Evolutionary conservation across 2,797 vertebrate species (phyloP), one percentile per base, ranked within the genome.

Genomic region (Eremophila alpestris): DNA sequence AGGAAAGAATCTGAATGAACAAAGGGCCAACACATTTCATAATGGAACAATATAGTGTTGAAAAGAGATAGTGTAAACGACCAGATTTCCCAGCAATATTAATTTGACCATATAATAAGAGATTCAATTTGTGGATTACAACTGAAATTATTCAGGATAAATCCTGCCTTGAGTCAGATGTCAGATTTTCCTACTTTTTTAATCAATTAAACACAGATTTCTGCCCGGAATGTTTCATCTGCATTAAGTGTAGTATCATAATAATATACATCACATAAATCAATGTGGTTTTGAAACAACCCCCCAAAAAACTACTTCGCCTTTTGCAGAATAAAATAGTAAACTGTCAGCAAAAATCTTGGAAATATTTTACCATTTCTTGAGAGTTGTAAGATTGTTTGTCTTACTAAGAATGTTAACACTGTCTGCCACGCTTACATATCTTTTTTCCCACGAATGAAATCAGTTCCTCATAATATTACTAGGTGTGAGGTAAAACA

Each of bases 281-380:
- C 9, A 45, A 5, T 58, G 5, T 38, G 8, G 20, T 65, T 81
- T 78, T 55, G 27, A 76, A 93, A 89, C 7, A 77, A 19, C 3
- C 3, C 2, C 11, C 11, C 4, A 23, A 27, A 78, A 38, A 3
- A 4, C 9, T 9, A 2, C 19, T 60, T 79, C 5, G 1, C 5
- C 11, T 70, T 75, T 75, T 60, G 7, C 21, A 63, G 45, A 17
- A 49, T 69, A 40, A 63, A 79, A 45, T 9, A 45, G 15, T 67
- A 41, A 76, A 65, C 36, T 30, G 5, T 41, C 7, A 51, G 2
- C 16, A 65, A 16, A 14, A 64, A 23, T 79, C 16, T 36, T 68
- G 26, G 16, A 58, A 63, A 7, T 6, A 20, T 68, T 71, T 82
- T 78, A 16, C 3, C 10, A 6, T 62, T 86, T 74, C 62, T 70